A percentile compares a stretch with the other conserved stretches of the same genome.
Conservation (phyloP, 2,888 invertebrate species). For the Caradrina clavipalpis region DNA sequence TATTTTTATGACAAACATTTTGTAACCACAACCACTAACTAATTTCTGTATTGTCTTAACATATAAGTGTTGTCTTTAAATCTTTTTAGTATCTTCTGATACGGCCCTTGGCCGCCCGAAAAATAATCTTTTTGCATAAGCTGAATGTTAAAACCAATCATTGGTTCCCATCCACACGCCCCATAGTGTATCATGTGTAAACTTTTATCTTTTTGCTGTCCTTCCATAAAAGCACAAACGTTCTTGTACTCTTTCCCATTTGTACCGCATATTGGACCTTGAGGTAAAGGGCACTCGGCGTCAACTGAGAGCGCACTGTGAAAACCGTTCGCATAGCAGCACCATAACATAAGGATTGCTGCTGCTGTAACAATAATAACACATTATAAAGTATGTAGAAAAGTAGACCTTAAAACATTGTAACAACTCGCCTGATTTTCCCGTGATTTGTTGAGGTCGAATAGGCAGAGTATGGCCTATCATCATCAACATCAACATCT, state of each 20-base stretch:
- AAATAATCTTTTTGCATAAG: no score
- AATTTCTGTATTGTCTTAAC: no score
- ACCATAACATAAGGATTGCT: conserved; percentile 11
- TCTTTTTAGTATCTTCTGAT: no score
- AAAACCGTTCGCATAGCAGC: not conserved
- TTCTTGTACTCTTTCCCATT: conserved; percentile 6
- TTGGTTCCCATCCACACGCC: conserved; percentile 1
- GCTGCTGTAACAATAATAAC: conserved; percentile 20
- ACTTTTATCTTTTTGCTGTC: not conserved
- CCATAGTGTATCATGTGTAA: not conserved
- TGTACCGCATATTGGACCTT: conserved; percentile 25
- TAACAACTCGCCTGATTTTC: no score
- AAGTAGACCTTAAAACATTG: no score
- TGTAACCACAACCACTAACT: not conserved
- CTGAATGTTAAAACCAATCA: not conserved
- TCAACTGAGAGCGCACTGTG: not conserved
- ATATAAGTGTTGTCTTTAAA: no score
- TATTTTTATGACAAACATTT: not conserved
- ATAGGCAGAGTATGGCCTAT: no score
- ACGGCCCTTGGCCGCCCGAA: no score
- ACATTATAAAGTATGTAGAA: no score
- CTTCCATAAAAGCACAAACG: conserved; percentile 11
- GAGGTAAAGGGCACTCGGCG: not conserved
- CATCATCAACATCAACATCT: not conserved
- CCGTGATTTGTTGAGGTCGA: no score